Base-by-base conservation (phyloP, 2,797 vertebrate genomes). In the Arctocebus calabarensis region DNA sequence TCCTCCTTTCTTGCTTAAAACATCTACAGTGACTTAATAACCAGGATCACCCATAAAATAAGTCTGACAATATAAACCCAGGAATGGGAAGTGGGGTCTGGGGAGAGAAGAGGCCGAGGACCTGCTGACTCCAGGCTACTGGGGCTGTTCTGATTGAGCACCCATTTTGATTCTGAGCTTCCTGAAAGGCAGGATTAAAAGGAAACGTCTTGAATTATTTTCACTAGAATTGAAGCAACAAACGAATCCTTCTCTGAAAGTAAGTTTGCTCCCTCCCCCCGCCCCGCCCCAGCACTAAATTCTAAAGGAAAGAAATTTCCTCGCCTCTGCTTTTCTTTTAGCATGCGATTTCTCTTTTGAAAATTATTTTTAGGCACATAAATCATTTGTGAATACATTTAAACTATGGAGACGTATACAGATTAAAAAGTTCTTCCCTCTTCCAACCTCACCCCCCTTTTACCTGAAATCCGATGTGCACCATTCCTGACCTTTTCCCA, bases 1-100 rank as follows among this genome's bases (percentile, higher is more conserved):
- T 95, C 57, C 6, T 95, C 71, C 68, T 89, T 94, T 97, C 55
- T 96, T 88, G 68, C 55, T 90, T 73, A 89, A 89, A 87, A 91
- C 52, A 83, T 59, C 71, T 71, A 23, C 90, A 94, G 55, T 95
- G 45, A 37, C 48, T 90, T 96, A 64, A 64, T 88, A 88, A 79
- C 40, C 22, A 94, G 96, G 75, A 95, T 91, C n/a, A 62, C 34
- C 89, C 84, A 96, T 68, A 68, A 94, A 95, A 32, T 85, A 78
- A 77, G 13, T 85, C 22, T 92, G 73, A 77, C 88, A 66, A 86
- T 94, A 90, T 94, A 95, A 97, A 82, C 84, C 29, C 14, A 82
- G 77, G 27, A 70, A 68, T 81, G 87, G 79, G 83, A 95, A 87
- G 95, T 40, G n/a, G 61, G 27, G 78, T 91, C 34, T 25, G 2